Base-by-base conservation (phyloP, 2,113 vertebrate genomes). In the Notothenia rossii region DNA sequence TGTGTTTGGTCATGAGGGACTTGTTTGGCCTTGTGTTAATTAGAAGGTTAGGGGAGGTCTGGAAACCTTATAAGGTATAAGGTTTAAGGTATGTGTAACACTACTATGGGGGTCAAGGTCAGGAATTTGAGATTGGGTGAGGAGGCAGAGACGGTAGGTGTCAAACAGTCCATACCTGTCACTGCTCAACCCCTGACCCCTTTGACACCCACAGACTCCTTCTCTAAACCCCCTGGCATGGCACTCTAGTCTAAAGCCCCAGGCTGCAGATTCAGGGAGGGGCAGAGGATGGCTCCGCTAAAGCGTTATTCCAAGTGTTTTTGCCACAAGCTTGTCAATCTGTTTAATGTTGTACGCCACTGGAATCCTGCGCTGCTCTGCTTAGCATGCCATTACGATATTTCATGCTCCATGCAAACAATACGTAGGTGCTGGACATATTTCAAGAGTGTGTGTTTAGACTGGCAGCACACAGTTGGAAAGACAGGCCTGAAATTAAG, bases 371-470 rank as follows among this genome's bases (percentile, higher is more conserved):
- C 25, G 13, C 70, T 72, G 59, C 33, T 81, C 63, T 62, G 45
- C 63, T 66, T 53, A 80, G 77, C 79, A 63, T 74, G 81, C 81
- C 74, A n/a, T 75, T 59, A 62, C 51, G 3, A 56, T 90, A 86
- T 87, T 86, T 92, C 63, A 88, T 81, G 62, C 70, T 67, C 69
- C 64, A 9, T 81, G 75, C 75, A 89, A 89, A 91, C 86, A 92
- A 77, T 80, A 81, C 9, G 53, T 88, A 86, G 85, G 79, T 60
- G 46, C 71, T 88, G 88, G 78, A 75, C 74, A 64, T 89, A 85
- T 81, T 89, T 92, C 74, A 87, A 72, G 62, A 77, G 67, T 63
- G 64, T 87, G 72, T 92, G 91, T 91, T 92, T 89, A 87, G 80
- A 81, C 77, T 86, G 85, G 84, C 77, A 85, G 66, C 60, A 68